These are phyloP conservation scores for Xenopus borealis DNA, from an alignment of 2,113 vertebrate species.

Conservation along the genomic window DNA sequence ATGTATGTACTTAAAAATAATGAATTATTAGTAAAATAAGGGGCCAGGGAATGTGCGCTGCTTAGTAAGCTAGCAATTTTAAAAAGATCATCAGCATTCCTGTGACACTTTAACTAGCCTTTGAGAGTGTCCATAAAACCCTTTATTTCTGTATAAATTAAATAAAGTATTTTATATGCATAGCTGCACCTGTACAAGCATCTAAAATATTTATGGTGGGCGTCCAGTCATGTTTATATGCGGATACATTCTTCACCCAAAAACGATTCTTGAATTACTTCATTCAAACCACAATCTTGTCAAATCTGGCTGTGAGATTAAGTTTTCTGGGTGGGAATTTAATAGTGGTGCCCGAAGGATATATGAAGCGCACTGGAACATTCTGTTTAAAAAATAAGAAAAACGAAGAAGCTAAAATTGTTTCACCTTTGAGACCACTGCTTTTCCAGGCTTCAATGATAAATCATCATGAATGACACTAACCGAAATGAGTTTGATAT, in stretches of 20 bases:
- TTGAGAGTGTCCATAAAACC: too few relatives aligned
- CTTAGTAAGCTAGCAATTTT: too few relatives aligned
- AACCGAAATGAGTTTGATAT: conserved; percentile 62
- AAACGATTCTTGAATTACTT: conserved; percentile 52
- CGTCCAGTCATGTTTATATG: background rate
- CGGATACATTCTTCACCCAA: conserved; percentile 29
- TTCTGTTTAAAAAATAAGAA: conserved; percentile 50
- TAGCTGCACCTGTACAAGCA: background rate
- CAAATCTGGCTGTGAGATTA: conserved; percentile 71
- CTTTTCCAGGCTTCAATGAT: conserved; percentile 56
- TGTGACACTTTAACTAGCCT: too few relatives aligned
- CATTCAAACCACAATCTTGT: conserved; percentile 63
- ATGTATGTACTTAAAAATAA: too few relatives aligned
- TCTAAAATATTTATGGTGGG: background rate
- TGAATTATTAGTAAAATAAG: too few relatives aligned
- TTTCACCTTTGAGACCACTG: conserved; percentile 60
- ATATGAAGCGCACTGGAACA: conserved; percentile 65
- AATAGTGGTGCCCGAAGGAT: conserved; percentile 68
- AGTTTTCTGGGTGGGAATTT: conserved; percentile 68
- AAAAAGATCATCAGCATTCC: too few relatives aligned
- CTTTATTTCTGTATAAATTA: too few relatives aligned
- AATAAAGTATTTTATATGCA: too few relatives aligned
- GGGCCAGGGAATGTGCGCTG: too few relatives aligned
- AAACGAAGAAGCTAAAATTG: conserved; percentile 63
- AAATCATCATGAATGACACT: conserved; percentile 60